These are phyloP conservation scores for Drosophila seguyi DNA, from an alignment of 1,140 invertebrate species.

Conservation along the genomic window DNA sequence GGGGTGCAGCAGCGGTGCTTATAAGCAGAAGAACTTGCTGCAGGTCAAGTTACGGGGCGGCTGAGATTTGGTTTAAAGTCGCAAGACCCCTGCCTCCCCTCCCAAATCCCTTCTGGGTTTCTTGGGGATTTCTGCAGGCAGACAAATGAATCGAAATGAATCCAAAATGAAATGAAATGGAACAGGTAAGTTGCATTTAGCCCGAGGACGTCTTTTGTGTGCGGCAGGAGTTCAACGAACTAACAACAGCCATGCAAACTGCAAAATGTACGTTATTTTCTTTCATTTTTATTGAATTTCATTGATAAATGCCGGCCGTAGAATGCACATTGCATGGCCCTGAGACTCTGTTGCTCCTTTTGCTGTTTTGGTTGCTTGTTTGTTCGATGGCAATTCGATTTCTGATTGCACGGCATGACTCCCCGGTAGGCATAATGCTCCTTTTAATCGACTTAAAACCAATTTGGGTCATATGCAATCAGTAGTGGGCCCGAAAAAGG, in stretches of 20 bases:
- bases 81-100: background rate
- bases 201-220: conserved; percentile 41
- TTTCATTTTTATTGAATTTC: conserved; percentile 52
- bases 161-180: conserved; percentile 43
- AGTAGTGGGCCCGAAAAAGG: conserved; percentile 48
- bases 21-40: conserved; percentile 57
- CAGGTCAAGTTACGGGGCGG: conserved; percentile 69
- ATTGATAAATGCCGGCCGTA: conserved; percentile 70
- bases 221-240: conserved; percentile 23
- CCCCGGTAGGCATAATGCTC: conserved; percentile 27
- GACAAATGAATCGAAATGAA: conserved; percentile 46
- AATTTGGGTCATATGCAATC: conserved; percentile 78
- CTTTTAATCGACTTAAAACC: conserved; percentile 65
- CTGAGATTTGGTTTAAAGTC: conserved; percentile 46
- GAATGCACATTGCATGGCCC: conserved; percentile 56
- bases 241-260: conserved; percentile 41
- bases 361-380: conserved; percentile 49
- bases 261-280: conserved; percentile 26
- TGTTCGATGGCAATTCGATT: conserved; percentile 80
- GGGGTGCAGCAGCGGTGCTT: conserved; percentile 13
- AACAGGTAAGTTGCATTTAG: conserved; percentile 56
- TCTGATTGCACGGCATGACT: conserved; percentile 66
- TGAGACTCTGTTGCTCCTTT: conserved; percentile 42
- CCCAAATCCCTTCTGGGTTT: conserved; percentile 16
- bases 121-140: conserved; percentile 32